Conservation (phyloP, 2,797 vertebrate genomes). For the Pantherophis vulpinus region DNA sequence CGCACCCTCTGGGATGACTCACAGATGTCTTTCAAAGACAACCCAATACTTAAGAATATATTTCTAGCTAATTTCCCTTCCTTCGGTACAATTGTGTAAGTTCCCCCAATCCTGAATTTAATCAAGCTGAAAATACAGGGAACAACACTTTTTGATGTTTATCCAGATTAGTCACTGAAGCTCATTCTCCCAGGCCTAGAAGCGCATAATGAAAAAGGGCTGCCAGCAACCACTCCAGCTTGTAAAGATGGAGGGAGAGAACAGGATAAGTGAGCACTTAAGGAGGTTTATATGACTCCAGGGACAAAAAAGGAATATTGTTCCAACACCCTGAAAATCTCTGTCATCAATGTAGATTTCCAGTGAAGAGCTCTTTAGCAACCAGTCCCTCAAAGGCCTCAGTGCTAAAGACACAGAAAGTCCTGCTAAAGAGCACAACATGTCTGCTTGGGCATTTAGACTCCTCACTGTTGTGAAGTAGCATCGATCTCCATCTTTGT, state of each 20-base stretch:
- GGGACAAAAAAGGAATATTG: background rate
- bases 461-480: background rate
- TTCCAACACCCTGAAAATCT: background rate
- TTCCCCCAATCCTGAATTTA: background rate
- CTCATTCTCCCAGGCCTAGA: background rate
- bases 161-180: background rate
- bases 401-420: background rate
- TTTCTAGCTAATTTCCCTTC: background rate
- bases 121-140: background rate
- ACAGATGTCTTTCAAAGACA: background rate
- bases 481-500: background rate
- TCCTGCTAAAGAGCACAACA: background rate
- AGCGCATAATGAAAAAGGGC: background rate
- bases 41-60: background rate
- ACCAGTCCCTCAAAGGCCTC: background rate
- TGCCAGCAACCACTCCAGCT: background rate
- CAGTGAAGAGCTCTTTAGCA: background rate
- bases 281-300: background rate
- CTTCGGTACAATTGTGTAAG: background rate
- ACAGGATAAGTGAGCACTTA: background rate
- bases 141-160: background rate
- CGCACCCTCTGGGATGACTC: background rate
- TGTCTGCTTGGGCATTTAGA: too few species aligned
- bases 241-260: background rate
- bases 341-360: background rate